Evolutionary conservation across 1,140 invertebrate genomes (phyloP).

Genomic region (Plodia interpunctella): DNA sequence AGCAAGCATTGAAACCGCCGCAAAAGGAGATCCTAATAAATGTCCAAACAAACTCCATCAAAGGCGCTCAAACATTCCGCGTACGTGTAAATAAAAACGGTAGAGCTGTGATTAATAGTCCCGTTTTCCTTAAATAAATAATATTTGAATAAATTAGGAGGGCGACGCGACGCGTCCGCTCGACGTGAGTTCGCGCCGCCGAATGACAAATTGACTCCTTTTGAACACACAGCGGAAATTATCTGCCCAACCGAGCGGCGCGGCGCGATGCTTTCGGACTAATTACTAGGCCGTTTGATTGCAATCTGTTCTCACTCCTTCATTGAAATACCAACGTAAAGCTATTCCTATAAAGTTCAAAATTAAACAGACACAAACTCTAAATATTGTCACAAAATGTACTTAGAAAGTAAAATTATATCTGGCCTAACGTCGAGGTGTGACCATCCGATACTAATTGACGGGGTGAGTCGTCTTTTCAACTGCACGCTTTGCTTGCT

Average conservation of each 20-base stretch:
- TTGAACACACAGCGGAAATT: constrained; percentile 74
- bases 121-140: constrained; percentile 74
- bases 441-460: constrained; percentile 74
- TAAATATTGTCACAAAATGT: constrained; percentile 70
- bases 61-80: constrained; percentile 54
- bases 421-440: constrained; percentile 61
- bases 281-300: constrained; percentile 74
- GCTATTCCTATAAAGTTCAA: constrained; percentile 25
- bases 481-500: not conserved
- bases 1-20: constrained; percentile 20
- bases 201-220: constrained; percentile 73
- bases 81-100: constrained; percentile 68
- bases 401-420: constrained; percentile 75
- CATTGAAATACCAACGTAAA: constrained; percentile 35
- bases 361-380: constrained; percentile 23
- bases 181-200: constrained; percentile 59
- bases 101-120: constrained; percentile 72
- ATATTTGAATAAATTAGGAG: constrained; percentile 74
- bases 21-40: constrained; percentile 41
- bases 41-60: constrained; percentile 57
- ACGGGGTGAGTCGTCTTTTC: constrained; percentile 43
- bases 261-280: constrained; percentile 64
- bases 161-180: constrained; percentile 59
- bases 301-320: constrained; percentile 41
- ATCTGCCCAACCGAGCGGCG: constrained; percentile 70